Conservation (phyloP, 2,797 vertebrate species). For the Anolis apletophallus region DNA sequence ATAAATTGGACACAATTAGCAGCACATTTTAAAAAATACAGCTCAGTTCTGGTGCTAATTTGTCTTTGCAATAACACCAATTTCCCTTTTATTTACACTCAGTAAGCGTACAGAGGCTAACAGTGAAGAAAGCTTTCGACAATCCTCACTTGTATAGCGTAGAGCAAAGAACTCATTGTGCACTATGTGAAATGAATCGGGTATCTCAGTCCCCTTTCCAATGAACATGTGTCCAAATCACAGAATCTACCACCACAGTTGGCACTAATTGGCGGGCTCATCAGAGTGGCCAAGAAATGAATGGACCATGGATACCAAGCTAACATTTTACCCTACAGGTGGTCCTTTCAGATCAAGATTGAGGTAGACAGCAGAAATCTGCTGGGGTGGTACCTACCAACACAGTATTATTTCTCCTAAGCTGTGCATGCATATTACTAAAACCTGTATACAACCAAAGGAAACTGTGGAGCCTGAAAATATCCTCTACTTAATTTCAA, state of each 20-base stretch:
- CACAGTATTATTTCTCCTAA: constrained; percentile 48
- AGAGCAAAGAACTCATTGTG: constrained; percentile 79
- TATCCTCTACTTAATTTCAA: constrained; percentile 55
- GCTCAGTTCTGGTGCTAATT: constrained; percentile 79
- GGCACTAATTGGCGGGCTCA: constrained; percentile 78
- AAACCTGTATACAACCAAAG: constrained; percentile 62
- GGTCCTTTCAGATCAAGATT: constrained; percentile 77
- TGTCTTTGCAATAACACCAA: constrained; percentile 77
- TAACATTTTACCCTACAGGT: constrained; percentile 80
- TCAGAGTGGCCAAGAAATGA: constrained; percentile 77
- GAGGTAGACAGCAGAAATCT: constrained; percentile 70
- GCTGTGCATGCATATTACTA: constrained; percentile 44
- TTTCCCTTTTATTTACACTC: constrained; percentile 78
- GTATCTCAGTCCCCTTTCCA: constrained; percentile 77
- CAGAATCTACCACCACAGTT: constrained; percentile 79
- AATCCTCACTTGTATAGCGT: constrained; percentile 76
- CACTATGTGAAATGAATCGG: constrained; percentile 71
- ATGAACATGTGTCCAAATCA: constrained; percentile 78
- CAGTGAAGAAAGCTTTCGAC: constrained; percentile 75
- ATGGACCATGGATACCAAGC: constrained; percentile 76
- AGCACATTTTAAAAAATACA: constrained; percentile 74
- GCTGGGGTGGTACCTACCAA: constrained; percentile 68
- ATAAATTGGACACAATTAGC: constrained; percentile 78
- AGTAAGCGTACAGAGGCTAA: constrained; percentile 74
- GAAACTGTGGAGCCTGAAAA: constrained; percentile 25